Percentiles rank a stretch among this genome's conserved stretches.
Evolutionary conservation across 2,113 vertebrate species (phyloP).

Genomic region (Cygnus buccinator): DNA sequence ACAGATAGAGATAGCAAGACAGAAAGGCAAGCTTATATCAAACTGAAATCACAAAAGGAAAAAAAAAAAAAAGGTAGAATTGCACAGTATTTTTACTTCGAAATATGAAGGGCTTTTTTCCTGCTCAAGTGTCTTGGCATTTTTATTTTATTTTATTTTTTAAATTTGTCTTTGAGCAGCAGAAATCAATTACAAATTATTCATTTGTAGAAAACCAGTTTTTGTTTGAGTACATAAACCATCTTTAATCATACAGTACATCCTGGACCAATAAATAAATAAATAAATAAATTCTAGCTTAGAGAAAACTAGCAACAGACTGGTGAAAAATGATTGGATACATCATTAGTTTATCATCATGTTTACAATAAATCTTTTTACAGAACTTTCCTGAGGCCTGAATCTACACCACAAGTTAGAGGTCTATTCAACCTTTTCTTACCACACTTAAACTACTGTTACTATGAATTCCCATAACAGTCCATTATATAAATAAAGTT

Average conservation of each 20-base stretch:
- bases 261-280: not conserved
- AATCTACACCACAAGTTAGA: not conserved
- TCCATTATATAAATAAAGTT: not conserved
- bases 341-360: not conserved
- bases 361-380: not conserved
- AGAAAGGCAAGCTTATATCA: not conserved
- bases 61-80: not conserved
- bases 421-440: not conserved
- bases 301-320: not conserved
- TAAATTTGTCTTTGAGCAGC: not conserved
- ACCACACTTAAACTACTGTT: not conserved
- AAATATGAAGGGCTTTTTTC: not conserved
- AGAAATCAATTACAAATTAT: not conserved
- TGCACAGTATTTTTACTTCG: not conserved
- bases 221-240: not conserved
- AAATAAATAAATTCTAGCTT: not conserved
- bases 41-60: not conserved
- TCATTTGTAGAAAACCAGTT: not conserved
- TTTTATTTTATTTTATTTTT: not conserved
- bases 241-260: not conserved
- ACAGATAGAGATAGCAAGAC: not conserved
- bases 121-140: not conserved
- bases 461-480: not conserved
- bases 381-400: not conserved
- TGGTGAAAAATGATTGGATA: not conserved